Conservation (phyloP, 1,140 invertebrate genomes). For the Diorhabda elongata region DNA sequence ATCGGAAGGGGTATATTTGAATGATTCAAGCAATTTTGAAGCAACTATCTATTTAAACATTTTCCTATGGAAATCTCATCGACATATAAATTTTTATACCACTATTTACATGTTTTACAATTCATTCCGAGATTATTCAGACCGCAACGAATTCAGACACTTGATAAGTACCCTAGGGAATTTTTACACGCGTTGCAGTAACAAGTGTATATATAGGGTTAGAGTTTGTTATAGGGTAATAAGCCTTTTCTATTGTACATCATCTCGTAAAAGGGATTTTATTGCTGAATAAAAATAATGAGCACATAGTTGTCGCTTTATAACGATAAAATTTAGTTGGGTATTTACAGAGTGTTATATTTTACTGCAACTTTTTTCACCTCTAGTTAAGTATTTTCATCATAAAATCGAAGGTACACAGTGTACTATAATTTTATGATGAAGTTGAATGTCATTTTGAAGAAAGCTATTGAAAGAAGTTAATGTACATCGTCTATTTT, state of each 20-base stretch:
- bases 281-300: slow-evolving; percentile 5
- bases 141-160: slow-evolving; percentile 18
- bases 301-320: slow-evolving; percentile 1
- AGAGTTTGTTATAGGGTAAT: slow-evolving; percentile 29
- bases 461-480: no score
- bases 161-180: slow-evolving; percentile 28
- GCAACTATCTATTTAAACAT: no score
- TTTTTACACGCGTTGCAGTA: slow-evolving; percentile 26
- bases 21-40: no score
- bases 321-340: no score
- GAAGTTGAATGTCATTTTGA: no score
- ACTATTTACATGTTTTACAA: slow-evolving; percentile 31
- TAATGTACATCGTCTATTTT: no score
- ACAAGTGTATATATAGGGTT: slow-evolving; percentile 23
- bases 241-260: slow-evolving; percentile 19
- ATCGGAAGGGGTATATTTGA: no score
- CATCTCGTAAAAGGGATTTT: background rate
- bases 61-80: no score
- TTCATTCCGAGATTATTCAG: slow-evolving; percentile 28
- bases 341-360: background rate
- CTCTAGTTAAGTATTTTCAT: no score
- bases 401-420: no score
- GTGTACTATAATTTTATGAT: no score
- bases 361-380: background rate
- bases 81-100: background rate